Evolutionary conservation across 2,888 invertebrate species (phyloP).

Genomic region (Leptopilina myrica): DNA sequence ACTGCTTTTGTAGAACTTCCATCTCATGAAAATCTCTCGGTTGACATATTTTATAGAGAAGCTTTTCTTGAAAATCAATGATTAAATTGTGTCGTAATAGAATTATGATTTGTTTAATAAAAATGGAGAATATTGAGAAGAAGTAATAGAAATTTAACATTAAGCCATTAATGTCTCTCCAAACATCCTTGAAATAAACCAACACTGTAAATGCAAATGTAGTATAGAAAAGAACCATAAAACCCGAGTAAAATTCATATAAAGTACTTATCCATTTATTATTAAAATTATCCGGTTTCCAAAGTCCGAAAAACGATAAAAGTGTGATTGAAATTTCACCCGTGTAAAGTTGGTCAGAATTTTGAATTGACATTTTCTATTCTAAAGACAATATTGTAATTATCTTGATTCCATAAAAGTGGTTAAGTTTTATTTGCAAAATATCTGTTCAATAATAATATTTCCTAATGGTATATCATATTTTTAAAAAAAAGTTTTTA

Average conservation of each 20-base stretch:
- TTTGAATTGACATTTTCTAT: no score
- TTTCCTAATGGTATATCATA: no score
- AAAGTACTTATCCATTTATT: neutral
- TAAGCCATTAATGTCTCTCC: neutral
- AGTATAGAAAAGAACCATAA: neutral
- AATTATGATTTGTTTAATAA: neutral
- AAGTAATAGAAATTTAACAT: neutral
- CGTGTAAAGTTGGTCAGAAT: no score
- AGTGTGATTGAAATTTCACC: neutral
- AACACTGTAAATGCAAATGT: neutral
- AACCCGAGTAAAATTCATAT: neutral
- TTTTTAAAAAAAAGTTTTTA: no score
- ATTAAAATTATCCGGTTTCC: neutral
- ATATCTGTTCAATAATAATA: no score
- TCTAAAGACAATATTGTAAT: no score
- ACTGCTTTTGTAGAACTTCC: neutral
- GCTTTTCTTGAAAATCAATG: neutral
- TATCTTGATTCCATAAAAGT: no score
- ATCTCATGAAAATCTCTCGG: neutral
- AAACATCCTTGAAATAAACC: neutral
- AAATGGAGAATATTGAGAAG: neutral
- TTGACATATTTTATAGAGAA: neutral
- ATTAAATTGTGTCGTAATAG: neutral
- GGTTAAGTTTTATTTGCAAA: no score
- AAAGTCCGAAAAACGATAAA: neutral